These are phyloP conservation scores for Acleris laterana DNA, from an alignment of 2,888 invertebrate species.

Conservation along the genomic window DNA sequence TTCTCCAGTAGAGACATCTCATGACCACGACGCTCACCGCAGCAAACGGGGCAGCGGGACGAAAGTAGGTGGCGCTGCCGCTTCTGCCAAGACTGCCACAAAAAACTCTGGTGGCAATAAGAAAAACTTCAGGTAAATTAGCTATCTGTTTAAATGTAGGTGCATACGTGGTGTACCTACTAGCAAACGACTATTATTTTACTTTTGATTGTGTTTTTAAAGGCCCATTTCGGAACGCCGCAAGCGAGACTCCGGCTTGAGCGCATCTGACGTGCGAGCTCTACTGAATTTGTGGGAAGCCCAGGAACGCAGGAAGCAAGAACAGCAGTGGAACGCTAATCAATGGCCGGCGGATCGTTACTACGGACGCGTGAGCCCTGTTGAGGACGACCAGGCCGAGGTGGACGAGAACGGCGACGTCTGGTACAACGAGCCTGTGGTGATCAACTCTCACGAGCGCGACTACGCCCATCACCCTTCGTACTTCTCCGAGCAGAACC, in stretches of 20 bases:
- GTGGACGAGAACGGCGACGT: slow-evolving; percentile 82
- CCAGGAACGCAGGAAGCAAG: slow-evolving; percentile 81
- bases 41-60: slow-evolving; percentile 54
- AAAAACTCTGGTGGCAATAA: slow-evolving; percentile 78
- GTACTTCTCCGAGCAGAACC: slow-evolving; percentile 79
- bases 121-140: slow-evolving; percentile 74
- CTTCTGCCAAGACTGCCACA: slow-evolving; percentile 75
- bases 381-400: slow-evolving; percentile 79
- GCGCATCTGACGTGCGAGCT: slow-evolving; percentile 85
- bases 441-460: slow-evolving; percentile 72
- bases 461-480: slow-evolving; percentile 71
- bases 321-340: slow-evolving; percentile 70
- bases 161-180: not conserved
- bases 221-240: slow-evolving; percentile 78
- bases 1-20: slow-evolving; percentile 23
- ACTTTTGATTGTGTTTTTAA: slow-evolving; percentile 44
- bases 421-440: slow-evolving; percentile 85
- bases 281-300: slow-evolving; percentile 86
- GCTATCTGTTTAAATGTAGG: slow-evolving; percentile 21
- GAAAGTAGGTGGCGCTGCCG: slow-evolving; percentile 76
- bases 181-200: not conserved
- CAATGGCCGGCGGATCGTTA: slow-evolving; percentile 73
- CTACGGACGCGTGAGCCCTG: slow-evolving; percentile 66
- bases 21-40: slow-evolving; percentile 28
- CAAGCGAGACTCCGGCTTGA: slow-evolving; percentile 85